Evolutionary conservation across 2,888 invertebrate species (phyloP).

Genomic region (Dicyrtomina minuta): DNA sequence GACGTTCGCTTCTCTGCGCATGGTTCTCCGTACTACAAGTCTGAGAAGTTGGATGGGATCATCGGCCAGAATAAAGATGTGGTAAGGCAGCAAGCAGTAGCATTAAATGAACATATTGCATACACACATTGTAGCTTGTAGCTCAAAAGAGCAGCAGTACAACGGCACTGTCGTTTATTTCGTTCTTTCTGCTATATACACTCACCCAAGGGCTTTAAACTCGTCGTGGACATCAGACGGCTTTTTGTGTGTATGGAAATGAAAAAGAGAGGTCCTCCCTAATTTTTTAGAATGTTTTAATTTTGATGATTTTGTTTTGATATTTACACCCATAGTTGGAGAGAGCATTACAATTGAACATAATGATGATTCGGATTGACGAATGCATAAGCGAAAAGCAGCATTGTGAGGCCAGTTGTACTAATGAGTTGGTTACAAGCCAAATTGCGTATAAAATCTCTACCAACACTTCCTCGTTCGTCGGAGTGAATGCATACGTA

Average conservation of each 20-base stretch:
- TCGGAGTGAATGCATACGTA: constrained; percentile 84
- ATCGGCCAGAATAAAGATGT: constrained; percentile 70
- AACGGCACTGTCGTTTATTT: neutral
- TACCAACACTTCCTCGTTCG: constrained; percentile 90
- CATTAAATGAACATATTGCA: constrained; percentile 29
- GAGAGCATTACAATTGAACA: constrained; percentile 68
- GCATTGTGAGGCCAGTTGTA: constrained; percentile 72
- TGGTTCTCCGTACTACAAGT: constrained; percentile 87
- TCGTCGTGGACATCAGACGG: neutral
- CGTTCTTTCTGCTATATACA: neutral
- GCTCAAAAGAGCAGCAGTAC: neutral
- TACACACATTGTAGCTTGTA: too few relatives aligned
- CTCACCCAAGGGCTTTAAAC: neutral
- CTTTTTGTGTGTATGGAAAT: neutral
- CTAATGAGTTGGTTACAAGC: constrained; percentile 69
- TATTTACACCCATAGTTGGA: constrained; percentile 60
- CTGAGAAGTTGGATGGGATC: constrained; percentile 84
- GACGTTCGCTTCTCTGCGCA: constrained; percentile 92
- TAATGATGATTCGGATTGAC: constrained; percentile 87
- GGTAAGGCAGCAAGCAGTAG: constrained; percentile 23
- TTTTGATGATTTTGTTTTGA: constrained; percentile 27
- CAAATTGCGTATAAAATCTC: constrained; percentile 78
- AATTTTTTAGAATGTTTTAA: constrained; percentile 1
- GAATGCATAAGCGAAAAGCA: constrained; percentile 79
- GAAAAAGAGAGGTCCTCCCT: neutral